Evolutionary conservation across 2,113 vertebrate species (phyloP).

Genomic region (Monarcha castaneiventris): DNA sequence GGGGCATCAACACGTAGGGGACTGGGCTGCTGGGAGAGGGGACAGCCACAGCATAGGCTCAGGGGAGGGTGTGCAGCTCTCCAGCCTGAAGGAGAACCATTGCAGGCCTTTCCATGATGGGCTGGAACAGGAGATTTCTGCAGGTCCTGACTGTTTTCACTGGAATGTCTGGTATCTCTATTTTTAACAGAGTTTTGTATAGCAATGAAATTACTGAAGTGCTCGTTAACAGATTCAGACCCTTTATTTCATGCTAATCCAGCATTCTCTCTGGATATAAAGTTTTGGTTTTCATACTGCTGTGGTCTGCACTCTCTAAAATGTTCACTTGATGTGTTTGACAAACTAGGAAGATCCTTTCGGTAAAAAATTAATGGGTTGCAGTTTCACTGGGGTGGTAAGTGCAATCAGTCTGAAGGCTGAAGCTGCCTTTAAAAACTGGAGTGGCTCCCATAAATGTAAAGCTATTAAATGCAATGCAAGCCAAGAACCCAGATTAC

Average conservation of each 20-base stretch:
- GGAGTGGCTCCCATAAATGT: constrained; percentile 62
- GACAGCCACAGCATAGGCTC: background rate
- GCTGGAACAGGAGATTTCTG: background rate
- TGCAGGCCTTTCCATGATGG: background rate
- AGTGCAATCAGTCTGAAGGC: constrained; percentile 65
- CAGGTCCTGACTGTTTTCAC: background rate
- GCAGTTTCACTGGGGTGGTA: constrained; percentile 48
- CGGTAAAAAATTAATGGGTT: constrained; percentile 48
- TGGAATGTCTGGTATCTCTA: background rate
- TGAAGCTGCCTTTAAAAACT: constrained; percentile 67
- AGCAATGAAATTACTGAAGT: background rate
- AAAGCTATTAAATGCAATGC: constrained; percentile 62
- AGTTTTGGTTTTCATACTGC: constrained; percentile 43
- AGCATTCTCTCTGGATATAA: background rate
- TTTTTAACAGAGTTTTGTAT: background rate
- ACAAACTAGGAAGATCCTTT: constrained; percentile 39
- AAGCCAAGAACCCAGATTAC: constrained; percentile 58
- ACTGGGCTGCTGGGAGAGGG: background rate
- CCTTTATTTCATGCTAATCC: constrained; percentile 7
- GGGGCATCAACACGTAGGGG: background rate
- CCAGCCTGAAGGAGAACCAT: background rate
- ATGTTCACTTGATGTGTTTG: constrained; percentile 33
- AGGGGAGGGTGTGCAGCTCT: background rate
- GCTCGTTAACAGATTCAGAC: background rate
- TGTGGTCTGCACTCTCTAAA: constrained; percentile 41